Evolutionary conservation across 1,140 invertebrate species (phyloP), one percentile per base, ranked within the genome.

Genomic region (Zaprionus nigranus): DNA sequence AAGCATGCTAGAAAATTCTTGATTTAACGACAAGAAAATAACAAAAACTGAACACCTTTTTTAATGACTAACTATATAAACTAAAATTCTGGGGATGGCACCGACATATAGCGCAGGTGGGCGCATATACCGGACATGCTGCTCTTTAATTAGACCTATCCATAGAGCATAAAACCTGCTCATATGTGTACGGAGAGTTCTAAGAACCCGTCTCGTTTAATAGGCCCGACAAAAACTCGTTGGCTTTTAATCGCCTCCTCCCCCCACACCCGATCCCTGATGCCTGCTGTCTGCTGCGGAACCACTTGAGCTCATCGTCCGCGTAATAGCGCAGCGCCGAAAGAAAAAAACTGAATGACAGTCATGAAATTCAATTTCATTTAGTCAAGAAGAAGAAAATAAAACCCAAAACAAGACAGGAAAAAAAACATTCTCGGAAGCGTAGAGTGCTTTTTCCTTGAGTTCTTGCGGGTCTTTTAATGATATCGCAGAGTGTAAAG

Each of bases 341-440:
- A 66, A 63, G 57, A 62, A 61, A 62, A 66, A 49, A 53, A 40
- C 40, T 17, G 40, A 46, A 68, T 71, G 77, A 81, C 65, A 74
- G 75, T 69, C 82, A 87, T 87, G 73, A 88, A 86, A 82, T 87
- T 86, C 79, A 76, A 86, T 86, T 87, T 87, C 60, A 58, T 63
- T 58, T 38, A 15, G 49, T 40, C 15, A 17, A 13, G 17, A 65
- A 26, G 17, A 22, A 59, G 9, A 59, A 24, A 17, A 59, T 4
- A 34, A 59, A 28, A 30, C 40, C 40, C 36, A 5, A 12, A 38
- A 24, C 5, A 13, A 40, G 4, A 40, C 11, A 24, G n/a, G 11
- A 12, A n/a, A 62, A 51, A 51, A 72, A 76, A 71, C 80, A 77
- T 87, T 87, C 83, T 78, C 62, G 79, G 83, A 87, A 87, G 72